Evolutionary conservation across 2,113 vertebrate species (phyloP), one percentile per base, ranked within the genome.

Genomic region (Carassius carassius): DNA sequence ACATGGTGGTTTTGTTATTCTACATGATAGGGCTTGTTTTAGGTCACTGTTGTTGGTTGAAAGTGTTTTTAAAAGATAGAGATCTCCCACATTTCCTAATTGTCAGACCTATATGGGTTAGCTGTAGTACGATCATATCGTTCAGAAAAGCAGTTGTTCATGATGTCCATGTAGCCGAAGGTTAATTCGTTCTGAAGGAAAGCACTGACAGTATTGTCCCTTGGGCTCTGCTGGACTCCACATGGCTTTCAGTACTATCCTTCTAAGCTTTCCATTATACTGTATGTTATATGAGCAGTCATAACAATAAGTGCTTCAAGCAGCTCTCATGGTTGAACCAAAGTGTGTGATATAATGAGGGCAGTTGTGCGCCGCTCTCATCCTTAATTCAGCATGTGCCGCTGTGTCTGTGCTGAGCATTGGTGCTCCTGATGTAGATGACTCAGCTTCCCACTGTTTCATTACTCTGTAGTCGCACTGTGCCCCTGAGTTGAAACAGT

Each of bases 361-460:
- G 32, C 56, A 17, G 56, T 73, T 74, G 67, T 54, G 58, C 60
- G 2, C 14, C 32, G 21, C 62, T 47, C 73, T 82, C 80, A 58
- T 82, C n/a, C 80, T 72, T 35, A 85, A 63, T 86, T 82, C 74
- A 83, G 56, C 72, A 69, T 76, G 67, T 60, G 63, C 49, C 13
- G 14, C 13, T 76, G 25, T 32, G 63, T 16, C 17, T 12, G 63
- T 83, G 67, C 81, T 73, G 81, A 74, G 87, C 80, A 86, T 65
- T 60, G 78, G 17, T 17, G 84, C 32, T 80, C 37, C 84, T 58
- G 41, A 69, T 32, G 67, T 67, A 35, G 58, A 86, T 70, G 80
- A 83, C 44, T 82, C 35, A 16, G 35, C 41, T 73, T 41, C 44
- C 58, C 19, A 4, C 67, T 56, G 75, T 65, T 78, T 85, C 58